phyloP scores from a whole-genome alignment of 2,797 vertebrate species.

The Lepidocolaptes lacrymiger region DNA sequence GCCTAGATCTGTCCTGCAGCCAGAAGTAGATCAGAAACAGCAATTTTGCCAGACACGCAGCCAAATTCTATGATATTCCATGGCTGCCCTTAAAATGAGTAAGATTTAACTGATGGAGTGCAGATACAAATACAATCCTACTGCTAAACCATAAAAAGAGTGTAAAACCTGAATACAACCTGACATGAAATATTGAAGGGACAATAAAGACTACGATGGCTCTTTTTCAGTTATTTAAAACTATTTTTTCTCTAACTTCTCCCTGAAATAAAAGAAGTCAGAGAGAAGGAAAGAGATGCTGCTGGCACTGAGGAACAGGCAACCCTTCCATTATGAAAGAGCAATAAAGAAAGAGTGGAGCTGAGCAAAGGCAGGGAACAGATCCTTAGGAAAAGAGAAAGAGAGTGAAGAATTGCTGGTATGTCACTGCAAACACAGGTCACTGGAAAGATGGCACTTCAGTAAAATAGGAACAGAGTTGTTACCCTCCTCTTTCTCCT shows the following conservation, averaged over 20 bases:
- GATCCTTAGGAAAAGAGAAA: background rate
- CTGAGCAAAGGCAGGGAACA: background rate
- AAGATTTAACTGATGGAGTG: background rate
- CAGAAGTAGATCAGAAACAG: background rate
- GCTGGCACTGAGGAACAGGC: background rate
- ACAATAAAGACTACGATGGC: background rate
- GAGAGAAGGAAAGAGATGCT: background rate
- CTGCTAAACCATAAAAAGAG: background rate
- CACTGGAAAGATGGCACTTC: background rate
- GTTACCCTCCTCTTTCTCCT: background rate
- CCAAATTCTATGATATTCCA: background rate
- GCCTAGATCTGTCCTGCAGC: slow-evolving; percentile 81
- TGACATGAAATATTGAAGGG: background rate
- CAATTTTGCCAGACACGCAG: background rate
- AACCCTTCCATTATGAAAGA: background rate
- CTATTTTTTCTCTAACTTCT: background rate
- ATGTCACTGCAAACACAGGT: background rate
- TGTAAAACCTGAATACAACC: background rate
- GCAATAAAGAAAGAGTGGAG: background rate
- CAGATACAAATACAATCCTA: background rate
- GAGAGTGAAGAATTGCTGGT: background rate
- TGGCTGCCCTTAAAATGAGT: background rate
- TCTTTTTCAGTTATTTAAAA: background rate
- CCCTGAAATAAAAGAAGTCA: background rate
- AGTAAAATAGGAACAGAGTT: background rate